Conservation (phyloP, 2,888 invertebrate species). For the Mylabris sibirica region DNA sequence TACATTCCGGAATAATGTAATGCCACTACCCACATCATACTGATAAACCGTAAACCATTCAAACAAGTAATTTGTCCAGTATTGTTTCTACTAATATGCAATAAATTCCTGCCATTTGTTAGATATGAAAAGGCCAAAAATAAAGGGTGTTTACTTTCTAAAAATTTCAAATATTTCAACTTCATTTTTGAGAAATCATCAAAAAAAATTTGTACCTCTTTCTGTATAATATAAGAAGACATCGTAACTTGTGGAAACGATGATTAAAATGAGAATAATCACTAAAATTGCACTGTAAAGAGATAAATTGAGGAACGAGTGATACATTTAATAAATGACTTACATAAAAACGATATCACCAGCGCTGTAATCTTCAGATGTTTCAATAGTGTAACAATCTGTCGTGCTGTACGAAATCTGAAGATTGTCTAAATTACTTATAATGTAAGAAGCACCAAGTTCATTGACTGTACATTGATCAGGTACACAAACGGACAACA, state of each 20-base stretch:
- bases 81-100: constrained; percentile 36
- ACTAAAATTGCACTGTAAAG: constrained; percentile 2
- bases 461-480: constrained; percentile 27
- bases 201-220: constrained; percentile 22
- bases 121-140: constrained; percentile 45
- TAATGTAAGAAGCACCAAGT: constrained; percentile 23
- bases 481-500: constrained; percentile 21
- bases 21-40: constrained; percentile 50
- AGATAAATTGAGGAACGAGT: background rate
- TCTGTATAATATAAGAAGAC: constrained; percentile 10
- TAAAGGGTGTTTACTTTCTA: constrained; percentile 37
- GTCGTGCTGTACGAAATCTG: background rate
- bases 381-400: constrained; percentile 20
- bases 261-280: constrained; percentile 9
- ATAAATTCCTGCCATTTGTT: constrained; percentile 45
- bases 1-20: constrained; percentile 42
- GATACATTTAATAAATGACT: background rate
- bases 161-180: background rate
- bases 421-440: constrained; percentile 13
- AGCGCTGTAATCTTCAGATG: constrained; percentile 8
- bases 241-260: constrained; percentile 13
- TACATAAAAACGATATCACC: constrained; percentile 25
- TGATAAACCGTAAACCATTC: constrained; percentile 47
- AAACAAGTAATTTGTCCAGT: constrained; percentile 47
- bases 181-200: constrained; percentile 28